Evolutionary conservation across 2,113 vertebrate genomes (phyloP).

Genomic region (Callopanchax toddi): DNA sequence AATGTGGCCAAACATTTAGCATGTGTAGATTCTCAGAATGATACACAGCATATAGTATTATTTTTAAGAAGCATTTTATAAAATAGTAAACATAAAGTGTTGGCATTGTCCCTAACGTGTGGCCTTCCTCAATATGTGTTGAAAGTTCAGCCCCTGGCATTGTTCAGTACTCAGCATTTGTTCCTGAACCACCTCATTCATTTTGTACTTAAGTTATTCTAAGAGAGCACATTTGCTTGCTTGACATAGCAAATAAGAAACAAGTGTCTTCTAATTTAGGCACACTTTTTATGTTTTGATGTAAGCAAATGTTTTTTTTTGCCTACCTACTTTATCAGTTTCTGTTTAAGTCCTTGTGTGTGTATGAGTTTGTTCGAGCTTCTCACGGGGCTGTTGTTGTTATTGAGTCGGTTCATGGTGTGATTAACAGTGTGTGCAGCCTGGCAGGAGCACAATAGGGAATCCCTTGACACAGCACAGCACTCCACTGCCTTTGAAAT

Average conservation of each 20-base stretch:
- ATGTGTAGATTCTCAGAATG: neutral
- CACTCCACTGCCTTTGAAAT: constrained; percentile 73
- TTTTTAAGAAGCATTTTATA: too few species aligned
- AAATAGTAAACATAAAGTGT: too few species aligned
- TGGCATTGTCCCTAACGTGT: too few species aligned
- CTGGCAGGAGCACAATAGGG: constrained; percentile 71
- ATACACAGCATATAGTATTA: neutral
- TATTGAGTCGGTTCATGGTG: constrained; percentile 71
- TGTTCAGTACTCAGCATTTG: too few species aligned
- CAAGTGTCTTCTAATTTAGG: too few species aligned
- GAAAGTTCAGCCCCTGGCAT: too few species aligned
- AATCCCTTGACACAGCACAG: constrained; percentile 64
- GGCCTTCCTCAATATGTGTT: too few species aligned
- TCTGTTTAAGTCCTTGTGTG: constrained; percentile 7
- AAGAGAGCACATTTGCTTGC: too few species aligned
- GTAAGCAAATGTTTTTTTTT: constrained; percentile 6
- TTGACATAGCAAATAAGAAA: too few species aligned
- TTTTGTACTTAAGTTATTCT: too few species aligned
- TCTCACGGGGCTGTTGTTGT: constrained; percentile 66
- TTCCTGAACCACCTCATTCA: too few species aligned
- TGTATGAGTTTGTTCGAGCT: constrained; percentile 35
- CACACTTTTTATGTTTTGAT: too few species aligned
- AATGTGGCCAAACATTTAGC: neutral
- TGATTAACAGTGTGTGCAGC: constrained; percentile 72
- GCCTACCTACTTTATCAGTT: constrained; percentile 20